Evolutionary conservation across 2,797 vertebrate species (phyloP).

Genomic region (Phataginus tetradactyla): DNA sequence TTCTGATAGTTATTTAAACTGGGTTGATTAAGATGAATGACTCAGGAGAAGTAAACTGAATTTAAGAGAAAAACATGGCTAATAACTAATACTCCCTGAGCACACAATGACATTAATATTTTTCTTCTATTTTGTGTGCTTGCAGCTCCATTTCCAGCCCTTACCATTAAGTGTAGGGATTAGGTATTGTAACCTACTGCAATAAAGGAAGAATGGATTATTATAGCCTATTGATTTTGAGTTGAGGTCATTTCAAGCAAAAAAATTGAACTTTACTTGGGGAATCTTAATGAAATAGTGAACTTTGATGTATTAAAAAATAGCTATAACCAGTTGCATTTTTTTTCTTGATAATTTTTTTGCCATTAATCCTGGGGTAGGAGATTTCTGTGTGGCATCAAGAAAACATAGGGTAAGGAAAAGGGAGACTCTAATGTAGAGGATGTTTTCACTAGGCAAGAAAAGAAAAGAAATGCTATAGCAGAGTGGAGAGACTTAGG

Average conservation of each 20-base stretch:
- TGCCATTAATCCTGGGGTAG: not conserved
- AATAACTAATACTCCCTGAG: not conserved
- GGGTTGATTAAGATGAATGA: conserved; percentile 2
- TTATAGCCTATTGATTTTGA: not conserved
- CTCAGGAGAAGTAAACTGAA: conserved; percentile 11
- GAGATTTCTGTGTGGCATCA: not conserved
- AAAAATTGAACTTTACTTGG: not conserved
- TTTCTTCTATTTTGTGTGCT: not conserved
- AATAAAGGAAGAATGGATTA: not conserved
- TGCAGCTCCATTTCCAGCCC: not conserved
- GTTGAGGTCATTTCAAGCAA: not conserved
- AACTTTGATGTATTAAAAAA: not conserved
- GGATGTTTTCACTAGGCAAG: not conserved
- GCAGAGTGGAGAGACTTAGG: not conserved
- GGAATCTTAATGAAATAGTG: not conserved
- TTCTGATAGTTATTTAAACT: not conserved
- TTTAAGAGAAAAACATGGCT: not conserved
- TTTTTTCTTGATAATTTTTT: not conserved
- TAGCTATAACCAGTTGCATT: not conserved
- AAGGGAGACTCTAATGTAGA: not conserved
- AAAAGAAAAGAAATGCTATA: not conserved
- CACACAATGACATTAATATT: not conserved
- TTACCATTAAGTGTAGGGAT: not conserved
- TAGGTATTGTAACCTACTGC: rapidly evolving
- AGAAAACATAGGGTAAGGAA: not conserved